Evolutionary conservation across 92 coral and sea anemone genomes (phyloP), one percentile per base, ranked within the genome.

Genomic region (Bergia puertoricense): DNA sequence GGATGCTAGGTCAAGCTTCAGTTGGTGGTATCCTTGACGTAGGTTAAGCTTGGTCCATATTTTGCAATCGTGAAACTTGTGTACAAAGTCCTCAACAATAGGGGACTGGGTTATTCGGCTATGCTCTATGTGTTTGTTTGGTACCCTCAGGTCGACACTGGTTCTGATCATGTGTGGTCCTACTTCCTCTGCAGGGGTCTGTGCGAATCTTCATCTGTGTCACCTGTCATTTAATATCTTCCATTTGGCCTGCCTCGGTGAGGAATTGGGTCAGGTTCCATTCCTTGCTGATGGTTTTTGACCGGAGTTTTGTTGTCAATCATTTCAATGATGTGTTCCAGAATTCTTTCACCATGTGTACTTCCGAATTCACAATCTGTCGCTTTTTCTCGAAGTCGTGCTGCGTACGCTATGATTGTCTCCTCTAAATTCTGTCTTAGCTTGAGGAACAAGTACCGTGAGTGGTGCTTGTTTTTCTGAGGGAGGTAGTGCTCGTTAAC

Each of bases 91-190:
- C 45, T 90, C 74, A 2, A 90, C 78, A 5, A 85, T 45, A 42
- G 90, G 85, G 18, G 90, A 78, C 56, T 87, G 90, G 67, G 90
- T 46, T 51, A 71, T 88, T 51, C 93, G 88, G 81, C 86, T 78
- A 39, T 88, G 81, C 68, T 86, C 88, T 67, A 90, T 90, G 90
- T 90, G 22, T 81, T 82, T 18, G 73, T 91, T 87, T 6, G 93
- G 89, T 30, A 88, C 86, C n/a, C 82, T 77, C 15, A 88, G 88
- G 71, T 65, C 89, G 39, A 91, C 91, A 44, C 93, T 88, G 23
- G 91, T 91, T 50, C 82, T 50, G n/a, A 71, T 81, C 90, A 88
- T 88, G 37, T 80, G 67, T 79, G 90, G 81, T n/a, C 72, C 90
- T 66, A 88, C 14, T 81, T 88, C 23, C 30, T 80, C 79, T 40